These are phyloP conservation scores for Sebastes umbrosus DNA, from an alignment of 2,797 vertebrate species.

Conservation along the genomic window DNA sequence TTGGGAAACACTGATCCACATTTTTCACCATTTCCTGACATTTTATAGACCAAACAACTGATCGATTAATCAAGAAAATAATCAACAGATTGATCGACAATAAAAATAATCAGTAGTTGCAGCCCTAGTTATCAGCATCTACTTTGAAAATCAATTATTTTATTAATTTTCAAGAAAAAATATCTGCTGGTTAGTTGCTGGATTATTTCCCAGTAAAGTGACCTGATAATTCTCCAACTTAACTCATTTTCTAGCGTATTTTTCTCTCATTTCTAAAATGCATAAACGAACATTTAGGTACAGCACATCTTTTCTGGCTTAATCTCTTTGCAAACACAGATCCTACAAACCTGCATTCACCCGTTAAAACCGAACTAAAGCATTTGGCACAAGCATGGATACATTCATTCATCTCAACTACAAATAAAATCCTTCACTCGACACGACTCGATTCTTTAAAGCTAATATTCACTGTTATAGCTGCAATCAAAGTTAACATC, in stretches of 20 bases:
- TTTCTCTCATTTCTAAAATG: neutral
- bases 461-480: constrained; percentile 5
- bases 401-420: neutral
- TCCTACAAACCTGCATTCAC: constrained; percentile 2
- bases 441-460: constrained; percentile 3
- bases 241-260: neutral
- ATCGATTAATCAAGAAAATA: too few relatives aligned
- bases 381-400: constrained; percentile 42
- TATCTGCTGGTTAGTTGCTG: neutral
- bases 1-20: neutral
- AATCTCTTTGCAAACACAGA: constrained; percentile 6
- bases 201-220: neutral
- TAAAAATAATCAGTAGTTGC: too few relatives aligned
- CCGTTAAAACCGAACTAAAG: neutral
- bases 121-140: too few relatives aligned
- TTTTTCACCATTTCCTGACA: too few relatives aligned
- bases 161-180: neutral
- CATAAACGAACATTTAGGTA: neutral
- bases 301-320: neutral
- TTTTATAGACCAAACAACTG: too few relatives aligned
- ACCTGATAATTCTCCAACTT: neutral
- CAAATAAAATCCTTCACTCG: neutral
- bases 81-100: too few relatives aligned
- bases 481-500: neutral
- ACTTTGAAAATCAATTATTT: too few relatives aligned